Conservation (phyloP, 2,888 invertebrate species). For the Conchocele bisecta region DNA sequence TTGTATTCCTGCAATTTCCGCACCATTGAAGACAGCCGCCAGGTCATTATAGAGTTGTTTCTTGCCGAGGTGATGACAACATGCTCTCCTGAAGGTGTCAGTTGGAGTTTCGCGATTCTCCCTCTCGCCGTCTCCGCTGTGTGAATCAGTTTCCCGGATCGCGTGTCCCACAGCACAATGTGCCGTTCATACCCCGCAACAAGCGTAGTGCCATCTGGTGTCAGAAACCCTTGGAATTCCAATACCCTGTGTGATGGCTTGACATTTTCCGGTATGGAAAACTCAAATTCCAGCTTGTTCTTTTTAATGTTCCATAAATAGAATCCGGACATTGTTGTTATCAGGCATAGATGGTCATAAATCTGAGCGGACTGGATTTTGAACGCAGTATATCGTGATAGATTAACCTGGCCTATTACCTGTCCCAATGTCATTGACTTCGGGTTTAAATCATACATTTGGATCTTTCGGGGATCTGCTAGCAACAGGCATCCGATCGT, state of each 20-base stretch:
- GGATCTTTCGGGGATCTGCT: conserved; percentile 30
- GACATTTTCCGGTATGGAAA: conserved; percentile 46
- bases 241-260: conserved; percentile 57
- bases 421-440: conserved; percentile 46
- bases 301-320: conserved; percentile 54
- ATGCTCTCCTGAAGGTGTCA: conserved; percentile 52
- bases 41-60: conserved; percentile 57
- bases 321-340: conserved; percentile 54
- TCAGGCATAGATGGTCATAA: conserved; percentile 36
- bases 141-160: conserved; percentile 41
- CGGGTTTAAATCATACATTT: conserved; percentile 42
- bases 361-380: conserved; percentile 38
- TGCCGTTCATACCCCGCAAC: conserved; percentile 59
- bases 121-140: conserved; percentile 55
- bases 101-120: conserved; percentile 20
- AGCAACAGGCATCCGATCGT: conserved; percentile 38
- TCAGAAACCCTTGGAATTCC: conserved; percentile 48
- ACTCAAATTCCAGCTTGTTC: conserved; percentile 39
- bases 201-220: conserved; percentile 49
- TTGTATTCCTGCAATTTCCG: conserved; percentile 32
- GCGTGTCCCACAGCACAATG: conserved; percentile 54
- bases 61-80: conserved; percentile 50
- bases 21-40: conserved; percentile 52
- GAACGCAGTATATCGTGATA: conserved; percentile 6
- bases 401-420: conserved; percentile 22